Base-by-base conservation (phyloP, 2,113 vertebrate species). In the Gobio gobio region DNA sequence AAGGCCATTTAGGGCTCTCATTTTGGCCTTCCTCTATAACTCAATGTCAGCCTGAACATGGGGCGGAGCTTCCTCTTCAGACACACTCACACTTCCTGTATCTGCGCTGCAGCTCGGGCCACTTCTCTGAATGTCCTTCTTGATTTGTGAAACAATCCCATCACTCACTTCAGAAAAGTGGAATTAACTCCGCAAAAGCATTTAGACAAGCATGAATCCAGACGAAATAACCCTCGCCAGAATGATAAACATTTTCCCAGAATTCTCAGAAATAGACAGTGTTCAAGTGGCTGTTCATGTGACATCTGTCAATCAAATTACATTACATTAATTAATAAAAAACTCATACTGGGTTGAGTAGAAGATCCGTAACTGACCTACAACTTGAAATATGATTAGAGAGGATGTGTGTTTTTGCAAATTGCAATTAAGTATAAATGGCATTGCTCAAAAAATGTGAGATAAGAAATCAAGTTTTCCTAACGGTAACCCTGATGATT, bases 41-140 rank as follows among this genome's bases (percentile, higher is more conserved):
- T 56, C 79, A 63, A 68, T 58, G 51, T 29, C 78, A 73, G 56
- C 3, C 18, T 61, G 33, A 61, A 47, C 24, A 59, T 20, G 18
- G 10, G 78, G 20, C 10, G 47, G 54, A 66, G n/a, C 56, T 82
- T 76, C 47, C 58, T 73, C n/a, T 70, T 63, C 36, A 51, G 47
- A 78, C 80, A 54, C n/a, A 20, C 36, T 68, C 43, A 49, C 49
- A 63, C 78, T 75, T 68, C 61, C 18, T 83, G 43, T 87, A 79
- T 83, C 83, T 63, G 12, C 10, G 3, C 26, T 40, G 29, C 75
- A 77, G 74, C 3, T 10, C 29, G 8, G 40, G 49, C 26, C 47
- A 54, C 63, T 84, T 33, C 18, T 72, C 54, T 78, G 22, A 61
- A 54, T 9, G 10, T 66, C 58, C 18, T 73, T 64, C 45, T 75